A percentile compares a stretch with the other conserved stretches of the same genome.
These are phyloP conservation scores for Labeo catla DNA, from an alignment of 2,113 vertebrate genomes.

Conservation along the genomic window DNA sequence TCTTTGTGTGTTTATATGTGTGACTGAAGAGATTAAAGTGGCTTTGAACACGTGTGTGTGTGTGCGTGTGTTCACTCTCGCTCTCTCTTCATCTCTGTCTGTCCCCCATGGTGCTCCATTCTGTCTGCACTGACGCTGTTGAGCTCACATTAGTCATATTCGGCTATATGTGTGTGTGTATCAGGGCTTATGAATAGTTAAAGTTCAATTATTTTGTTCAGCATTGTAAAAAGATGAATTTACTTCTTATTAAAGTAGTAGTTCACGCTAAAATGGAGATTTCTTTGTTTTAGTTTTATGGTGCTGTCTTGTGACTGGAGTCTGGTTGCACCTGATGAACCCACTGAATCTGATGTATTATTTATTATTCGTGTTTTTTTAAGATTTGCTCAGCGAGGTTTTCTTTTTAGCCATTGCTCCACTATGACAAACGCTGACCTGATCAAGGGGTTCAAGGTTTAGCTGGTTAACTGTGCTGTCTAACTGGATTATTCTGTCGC, in stretches of 20 bases:
- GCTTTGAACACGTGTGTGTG: constrained; percentile 9
- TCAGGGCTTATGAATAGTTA: constrained; percentile 30
- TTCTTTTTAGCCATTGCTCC: neutral
- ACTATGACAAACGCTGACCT: neutral
- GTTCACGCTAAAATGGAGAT: neutral
- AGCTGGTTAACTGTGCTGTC: neutral
- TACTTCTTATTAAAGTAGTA: neutral
- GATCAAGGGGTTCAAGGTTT: neutral
- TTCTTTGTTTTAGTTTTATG: neutral
- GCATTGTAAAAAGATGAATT: neutral
- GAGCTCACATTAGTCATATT: constrained; percentile 35
- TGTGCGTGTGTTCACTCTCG: constrained; percentile 31
- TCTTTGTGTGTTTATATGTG: constrained; percentile 49
- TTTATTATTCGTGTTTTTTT: neutral
- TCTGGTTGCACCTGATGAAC: neutral
- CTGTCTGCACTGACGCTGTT: constrained; percentile 29
- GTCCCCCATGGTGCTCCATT: constrained; percentile 7
- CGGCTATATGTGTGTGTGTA: constrained; percentile 16
- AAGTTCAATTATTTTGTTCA: constrained; percentile 12
- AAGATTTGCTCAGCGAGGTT: neutral
- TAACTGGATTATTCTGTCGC: neutral
- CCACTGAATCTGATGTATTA: neutral
- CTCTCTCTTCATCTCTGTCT: neutral
- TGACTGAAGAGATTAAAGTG: constrained; percentile 38
- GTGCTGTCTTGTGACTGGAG: neutral